phyloP scores from a whole-genome alignment of 1,140 invertebrate species.

The Amyelois transitella region DNA sequence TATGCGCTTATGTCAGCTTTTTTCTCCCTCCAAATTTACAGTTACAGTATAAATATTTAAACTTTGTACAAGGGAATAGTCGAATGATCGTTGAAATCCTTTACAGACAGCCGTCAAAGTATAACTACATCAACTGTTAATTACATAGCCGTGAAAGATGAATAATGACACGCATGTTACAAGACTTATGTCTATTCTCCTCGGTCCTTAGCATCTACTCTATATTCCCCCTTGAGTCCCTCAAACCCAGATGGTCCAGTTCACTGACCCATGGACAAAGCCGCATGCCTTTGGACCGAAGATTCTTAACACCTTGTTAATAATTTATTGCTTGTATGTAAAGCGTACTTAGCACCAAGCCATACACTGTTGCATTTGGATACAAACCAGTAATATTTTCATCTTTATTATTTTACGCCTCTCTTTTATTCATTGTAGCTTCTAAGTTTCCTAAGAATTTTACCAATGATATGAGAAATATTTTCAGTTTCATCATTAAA shows the following conservation, averaged over 20 bases:
- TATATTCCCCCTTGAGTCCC: conserved; percentile 28
- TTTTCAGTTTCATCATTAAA: neutral
- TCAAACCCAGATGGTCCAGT: conserved; percentile 33
- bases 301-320: conserved; percentile 22
- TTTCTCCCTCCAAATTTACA: neutral
- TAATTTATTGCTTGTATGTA: conserved; percentile 19
- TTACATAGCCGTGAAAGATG: neutral
- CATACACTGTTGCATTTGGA: neutral
- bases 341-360: conserved; percentile 3
- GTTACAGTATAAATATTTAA: too few relatives aligned
- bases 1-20: neutral
- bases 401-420: neutral
- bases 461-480: too few relatives aligned
- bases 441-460: neutral
- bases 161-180: conserved; percentile 2
- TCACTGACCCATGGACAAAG: conserved; percentile 24
- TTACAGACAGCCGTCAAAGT: neutral
- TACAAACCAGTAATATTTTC: neutral
- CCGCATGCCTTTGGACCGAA: conserved; percentile 11
- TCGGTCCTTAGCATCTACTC: conserved; percentile 30
- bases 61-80: too few relatives aligned
- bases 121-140: neutral
- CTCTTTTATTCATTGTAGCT: neutral
- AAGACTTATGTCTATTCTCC: conserved; percentile 8
- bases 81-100: too few relatives aligned